Percentiles rank a stretch among this genome's conserved stretches.
Evolutionary conservation across 2,113 vertebrate genomes (phyloP).

Genomic region (Corvus moneduloides): DNA sequence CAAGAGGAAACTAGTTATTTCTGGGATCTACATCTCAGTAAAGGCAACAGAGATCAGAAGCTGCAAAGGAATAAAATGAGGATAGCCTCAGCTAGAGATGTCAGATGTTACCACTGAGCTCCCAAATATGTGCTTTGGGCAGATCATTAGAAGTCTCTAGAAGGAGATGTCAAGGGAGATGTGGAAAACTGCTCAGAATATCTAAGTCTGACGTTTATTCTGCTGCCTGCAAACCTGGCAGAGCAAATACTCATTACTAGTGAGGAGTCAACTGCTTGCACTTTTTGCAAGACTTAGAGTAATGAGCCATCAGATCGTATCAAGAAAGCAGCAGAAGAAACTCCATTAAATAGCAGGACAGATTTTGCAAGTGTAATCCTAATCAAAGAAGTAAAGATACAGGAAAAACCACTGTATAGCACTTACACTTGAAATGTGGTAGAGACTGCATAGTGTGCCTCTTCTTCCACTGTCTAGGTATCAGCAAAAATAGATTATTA

Average conservation of each 20-base stretch:
- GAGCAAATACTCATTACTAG: not conserved
- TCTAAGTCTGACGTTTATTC: not conserved
- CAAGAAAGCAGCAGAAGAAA: not conserved
- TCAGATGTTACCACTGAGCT: not conserved
- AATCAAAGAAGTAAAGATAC: not conserved
- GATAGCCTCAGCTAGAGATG: not conserved
- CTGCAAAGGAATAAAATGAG: not conserved
- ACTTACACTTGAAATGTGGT: not conserved
- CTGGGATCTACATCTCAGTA: not conserved
- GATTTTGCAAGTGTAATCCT: not conserved
- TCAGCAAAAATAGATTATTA: not conserved
- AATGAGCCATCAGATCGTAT: not conserved
- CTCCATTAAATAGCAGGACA: not conserved
- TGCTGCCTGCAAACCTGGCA: not conserved
- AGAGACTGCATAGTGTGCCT: not conserved
- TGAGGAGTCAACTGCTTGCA: not conserved
- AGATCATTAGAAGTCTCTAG: not conserved
- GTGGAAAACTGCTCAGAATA: not conserved
- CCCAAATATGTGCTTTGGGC: not conserved
- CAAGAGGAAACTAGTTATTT: not conserved
- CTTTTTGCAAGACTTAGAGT: not conserved
- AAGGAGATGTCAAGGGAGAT: not conserved
- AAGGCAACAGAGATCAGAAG: not conserved
- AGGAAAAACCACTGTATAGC: not conserved
- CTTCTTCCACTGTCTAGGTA: not conserved